Base-by-base conservation (phyloP, 1,140 invertebrate genomes). In the Pomacea maculata region DNA sequence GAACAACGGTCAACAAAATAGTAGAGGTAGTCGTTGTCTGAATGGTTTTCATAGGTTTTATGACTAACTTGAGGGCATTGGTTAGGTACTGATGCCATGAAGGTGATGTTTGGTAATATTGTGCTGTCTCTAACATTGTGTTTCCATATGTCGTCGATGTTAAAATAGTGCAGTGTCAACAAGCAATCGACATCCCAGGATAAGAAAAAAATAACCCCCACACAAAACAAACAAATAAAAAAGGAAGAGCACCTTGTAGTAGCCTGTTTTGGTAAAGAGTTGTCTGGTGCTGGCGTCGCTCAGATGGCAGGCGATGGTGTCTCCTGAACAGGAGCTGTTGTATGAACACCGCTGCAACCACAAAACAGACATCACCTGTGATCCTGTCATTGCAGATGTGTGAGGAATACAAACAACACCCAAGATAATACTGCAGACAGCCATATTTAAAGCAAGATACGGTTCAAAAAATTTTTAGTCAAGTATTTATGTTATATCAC, bases 241-340 rank as follows among this genome's bases (percentile, higher is more conserved):
- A 7, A 73, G 2, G 34, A 73, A 29, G 52, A n/a, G n/a, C 86
- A 96, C 96, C 92, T 96, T 97, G 90, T 97, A 98, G 88, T 95
- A 94, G 55, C 95, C 97, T 9, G 96, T 97, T 29, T 95, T 95
- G 17, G 96, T 94, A 89, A 96, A 98, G 2, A 96, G 92, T 91
- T 97, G 96, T 74, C 94, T 93, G 75, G 87, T 90, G 80, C 96
- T 95, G 52, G 92, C 92, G 15, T 95, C 95, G 71, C 93, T 93
- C 1, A 96, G 87, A 55, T 95, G 88, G 29, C 88, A 88, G 0
- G 90, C 96, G n/a, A 94, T 93, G 25, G 95, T 95, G 88, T 96
- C 95, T 54, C 95, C 94, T 1, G 95, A 96, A 81, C 86, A 87
- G 0, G 81, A 83, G 70, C 86, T 87, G 21, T 83, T 81, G 29